Base-by-base conservation (phyloP, 2,113 vertebrate genomes). In the Semnornis frantzii region DNA sequence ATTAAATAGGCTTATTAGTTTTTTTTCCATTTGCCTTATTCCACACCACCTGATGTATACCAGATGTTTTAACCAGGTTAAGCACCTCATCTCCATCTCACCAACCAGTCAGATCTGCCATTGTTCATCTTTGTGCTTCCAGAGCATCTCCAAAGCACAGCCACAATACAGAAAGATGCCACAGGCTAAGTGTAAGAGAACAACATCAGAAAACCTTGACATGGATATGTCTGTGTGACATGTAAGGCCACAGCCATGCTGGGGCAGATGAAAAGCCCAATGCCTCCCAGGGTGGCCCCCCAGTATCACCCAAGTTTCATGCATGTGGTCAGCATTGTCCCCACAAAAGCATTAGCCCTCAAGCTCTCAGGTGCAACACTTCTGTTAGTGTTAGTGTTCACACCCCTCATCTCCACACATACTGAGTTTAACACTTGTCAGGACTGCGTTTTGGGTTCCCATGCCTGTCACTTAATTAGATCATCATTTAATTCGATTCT, bases 381-480 rank as follows among this genome's bases (percentile, higher is more conserved):
- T 71, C 58, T 52, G 30, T 17, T 46, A 50, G 27, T 10, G 37
- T 18, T n/a, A 4, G 18, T 8, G 13, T 5, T 57, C 31, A 8
- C 3, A 37, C 3, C n/a, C 16, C n/a, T n/a, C 27, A 9, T 46
- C 60, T 88, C 48, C 23, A 12, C 11, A 15, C 12, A 4, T 5
- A n/a, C 42, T 6, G 21, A 58, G 8, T 19, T 8, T 20, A 91
- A 83, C 69, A 93, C 76, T 90, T 95, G 80, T 58, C 72, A 89
- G 60, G 30, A 57, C 75, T 77, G 60, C 64, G 76, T 90, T 95
- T 94, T 93, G 85, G 73, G 89, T 94, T 92, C 79, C 77, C 46
- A 54, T 34, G 48, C 66, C 74, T 77, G 66, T 28, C 74, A 82
- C 90, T 94, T 94, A 87, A 94, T 93, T 84, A 95, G 63, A 95